Evolutionary conservation across 2,113 vertebrate species (phyloP), one percentile per base, ranked within the genome.

Genomic region (Poecilia latipinna): DNA sequence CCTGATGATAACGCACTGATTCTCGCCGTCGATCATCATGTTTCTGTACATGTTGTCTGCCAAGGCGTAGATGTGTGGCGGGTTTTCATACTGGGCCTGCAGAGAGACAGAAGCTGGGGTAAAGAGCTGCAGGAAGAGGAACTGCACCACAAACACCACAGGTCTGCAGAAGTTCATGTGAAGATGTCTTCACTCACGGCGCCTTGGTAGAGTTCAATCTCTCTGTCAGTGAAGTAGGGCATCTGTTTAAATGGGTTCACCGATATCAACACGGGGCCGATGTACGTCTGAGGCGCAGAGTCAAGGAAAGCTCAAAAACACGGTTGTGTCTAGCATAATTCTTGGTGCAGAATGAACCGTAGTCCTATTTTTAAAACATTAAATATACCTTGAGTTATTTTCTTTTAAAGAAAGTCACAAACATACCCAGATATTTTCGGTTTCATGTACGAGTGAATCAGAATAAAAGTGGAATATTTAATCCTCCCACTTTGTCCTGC

Each of bases 171-270:
- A 61, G 10, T 4, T 44, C 10, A 0, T 13, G 22, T 64, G 17
- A 75, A 26, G n/a, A 22, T 0, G 70, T 74, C 37, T 19, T 19
- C 78, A 95, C 97, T 97, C 89, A 99, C 98, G 79, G 97, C 96
- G 48, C 98, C 98, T 94, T 99, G 98, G 92, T 99, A 99, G 39
- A 98, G 90, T 86, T 99, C 97, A 0, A 98, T 88, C 90, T 99
- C 98, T 1, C 95, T 91, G 78, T 98, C 97, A 0, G 97, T 99
- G 91, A 99, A 99, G 61, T 99, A 99, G 0, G 97, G 97, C 98
- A 99, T 99, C 95, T 98, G 97, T 89, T 99, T 99, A 90, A 99
- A 99, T 1, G 98, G 98, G 87, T 99, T 99, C 0, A 99, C 95
- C 0, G 98, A 99, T 91, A 99, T 99, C 72, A 99, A 92, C 24